phyloP scores from a whole-genome alignment of 2,888 invertebrate genomes.

The Archips xylosteana region DNA sequence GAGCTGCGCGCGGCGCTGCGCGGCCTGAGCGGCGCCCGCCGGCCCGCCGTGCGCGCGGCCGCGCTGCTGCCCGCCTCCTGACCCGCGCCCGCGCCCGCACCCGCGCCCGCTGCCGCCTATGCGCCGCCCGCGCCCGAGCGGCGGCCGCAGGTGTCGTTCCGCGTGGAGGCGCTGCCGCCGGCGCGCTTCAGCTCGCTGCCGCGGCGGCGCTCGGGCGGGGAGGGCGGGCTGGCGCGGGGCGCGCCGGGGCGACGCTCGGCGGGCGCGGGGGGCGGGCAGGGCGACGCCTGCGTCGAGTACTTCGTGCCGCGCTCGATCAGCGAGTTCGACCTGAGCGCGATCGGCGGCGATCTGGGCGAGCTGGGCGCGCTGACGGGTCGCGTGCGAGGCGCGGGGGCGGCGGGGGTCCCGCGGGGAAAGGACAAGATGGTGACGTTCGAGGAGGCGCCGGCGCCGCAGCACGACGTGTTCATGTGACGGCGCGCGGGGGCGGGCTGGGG shows the following conservation, averaged over 20 bases:
- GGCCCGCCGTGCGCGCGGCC: constrained; percentile 50
- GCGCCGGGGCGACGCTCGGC: constrained; percentile 88
- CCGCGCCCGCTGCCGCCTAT: constrained; percentile 60
- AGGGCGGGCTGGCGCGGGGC: constrained; percentile 86
- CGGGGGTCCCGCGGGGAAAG: constrained; percentile 77
- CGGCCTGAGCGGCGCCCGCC: constrained; percentile 50
- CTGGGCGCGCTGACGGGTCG: constrained; percentile 48
- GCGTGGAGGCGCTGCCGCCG: constrained; percentile 72
- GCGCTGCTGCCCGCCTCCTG: constrained; percentile 78
- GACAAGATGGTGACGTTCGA: constrained; percentile 94
- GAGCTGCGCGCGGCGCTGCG: constrained; percentile 83
- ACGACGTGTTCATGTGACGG: constrained; percentile 93
- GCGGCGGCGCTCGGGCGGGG: constrained; percentile 70
- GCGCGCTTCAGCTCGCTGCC: constrained; percentile 86
- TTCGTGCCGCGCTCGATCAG: constrained; percentile 94
- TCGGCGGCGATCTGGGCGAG: constrained; percentile 70
- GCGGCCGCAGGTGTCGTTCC: constrained; percentile 69
- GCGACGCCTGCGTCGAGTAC: constrained; percentile 90
- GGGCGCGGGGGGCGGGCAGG: constrained; percentile 74
- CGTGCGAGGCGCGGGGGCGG: constrained; percentile 55
- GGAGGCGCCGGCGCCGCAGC: constrained; percentile 86
- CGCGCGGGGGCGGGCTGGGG: constrained; percentile 53
- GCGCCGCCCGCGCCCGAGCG: constrained; percentile 57
- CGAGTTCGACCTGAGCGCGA: constrained; percentile 91
- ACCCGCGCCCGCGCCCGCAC: constrained; percentile 75